phyloP scores from a whole-genome alignment of 2,888 invertebrate genomes.

The Fragum fragum region DNA sequence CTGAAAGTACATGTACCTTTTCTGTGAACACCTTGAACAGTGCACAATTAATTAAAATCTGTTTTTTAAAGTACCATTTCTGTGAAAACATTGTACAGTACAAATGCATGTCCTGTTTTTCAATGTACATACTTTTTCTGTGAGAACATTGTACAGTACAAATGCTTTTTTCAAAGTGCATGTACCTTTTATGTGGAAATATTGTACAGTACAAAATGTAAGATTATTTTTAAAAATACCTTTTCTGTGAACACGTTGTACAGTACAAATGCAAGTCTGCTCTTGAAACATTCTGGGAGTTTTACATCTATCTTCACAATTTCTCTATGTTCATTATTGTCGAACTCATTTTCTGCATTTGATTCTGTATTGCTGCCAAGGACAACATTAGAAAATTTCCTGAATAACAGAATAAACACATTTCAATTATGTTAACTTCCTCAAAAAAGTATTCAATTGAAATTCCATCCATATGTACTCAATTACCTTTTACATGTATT shows the following conservation, averaged over 20 bases:
- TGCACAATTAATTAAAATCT: too few species aligned
- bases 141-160: too few species aligned
- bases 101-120: conserved; percentile 76
- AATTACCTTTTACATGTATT: not conserved
- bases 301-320: conserved; percentile 56
- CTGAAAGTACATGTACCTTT: too few species aligned
- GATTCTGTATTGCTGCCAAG: not conserved
- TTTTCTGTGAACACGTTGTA: conserved; percentile 73
- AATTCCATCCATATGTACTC: not conserved
- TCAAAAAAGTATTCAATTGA: not conserved
- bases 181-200: too few species aligned
- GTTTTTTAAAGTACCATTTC: conserved; percentile 71
- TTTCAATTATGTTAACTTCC: not conserved
- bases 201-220: too few species aligned
- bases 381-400: not conserved
- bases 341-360: not conserved
- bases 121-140: too few species aligned
- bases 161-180: too few species aligned
- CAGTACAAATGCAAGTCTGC: conserved; percentile 74
- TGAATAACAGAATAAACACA: not conserved
- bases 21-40: too few species aligned
- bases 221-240: too few species aligned
- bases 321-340: not conserved
- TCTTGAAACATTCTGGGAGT: conserved; percentile 60
- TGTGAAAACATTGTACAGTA: conserved; percentile 73